Base-by-base conservation (phyloP, 2,113 vertebrate genomes). In the Odobenus rosmarus region DNA sequence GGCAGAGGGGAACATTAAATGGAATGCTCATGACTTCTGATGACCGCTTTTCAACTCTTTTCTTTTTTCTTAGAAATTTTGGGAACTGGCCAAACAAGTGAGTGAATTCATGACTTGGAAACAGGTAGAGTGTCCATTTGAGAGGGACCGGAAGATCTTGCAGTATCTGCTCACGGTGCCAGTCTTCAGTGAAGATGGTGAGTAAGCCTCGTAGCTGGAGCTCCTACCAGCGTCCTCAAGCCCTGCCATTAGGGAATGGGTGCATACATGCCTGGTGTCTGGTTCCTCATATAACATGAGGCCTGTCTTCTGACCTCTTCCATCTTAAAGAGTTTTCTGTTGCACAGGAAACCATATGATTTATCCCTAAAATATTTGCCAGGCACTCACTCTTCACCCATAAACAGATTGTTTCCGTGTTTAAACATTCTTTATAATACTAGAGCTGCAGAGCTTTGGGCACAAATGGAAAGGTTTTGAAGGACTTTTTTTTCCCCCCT, bases 21-120 rank as follows among this genome's bases (percentile, higher is more conserved):
- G 36, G 16, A 90, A 69, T 61, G 14, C 33, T 82, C 24, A 1
- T 62, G 8, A 13, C 57, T 94, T 82, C 76, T 92, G 24, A 76
- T 42, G 62, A 33, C 21, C 13, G 7, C 76, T 61, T 92, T 96
- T 92, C n/a, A 77, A 42, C 90, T 46, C 59, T 36, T 92, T 90
- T 23, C 21, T 94, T 55, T 18, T 82, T 90, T 98, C 95, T 57
- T 96, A 99, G 99, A 99, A 99, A 99, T 99, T 99, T 98, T 99
- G 99, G 99, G 99, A 99, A 94, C 28, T 99, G 67, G 99, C 99
- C 96, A 99, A 99, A 97, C 99, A 99, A 98, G 99, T 99, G 96
- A 99, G 99, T 46, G 99, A 99, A 95, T 99, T 99, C 96, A 99
- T 99, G 99, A 99, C 99, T 0, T 99, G 99, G 99, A 99, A 99